These are phyloP conservation scores for Sepioteuthis lessoniana DNA, from an alignment of 2,888 invertebrate species.

Conservation along the genomic window DNA sequence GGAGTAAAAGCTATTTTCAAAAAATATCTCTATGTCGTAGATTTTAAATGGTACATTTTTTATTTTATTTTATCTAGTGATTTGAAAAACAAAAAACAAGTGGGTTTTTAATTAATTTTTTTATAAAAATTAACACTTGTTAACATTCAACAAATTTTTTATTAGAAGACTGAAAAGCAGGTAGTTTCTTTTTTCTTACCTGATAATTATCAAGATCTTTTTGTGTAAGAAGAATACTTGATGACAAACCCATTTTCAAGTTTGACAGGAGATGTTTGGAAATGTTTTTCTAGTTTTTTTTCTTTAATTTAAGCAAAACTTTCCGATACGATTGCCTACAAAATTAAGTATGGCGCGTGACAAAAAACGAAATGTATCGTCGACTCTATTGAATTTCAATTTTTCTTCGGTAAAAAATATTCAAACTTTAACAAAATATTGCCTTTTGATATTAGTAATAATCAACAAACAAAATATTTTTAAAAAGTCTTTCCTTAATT, in stretches of 20 bases:
- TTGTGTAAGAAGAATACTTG: neutral
- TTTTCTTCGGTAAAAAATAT: too few relatives aligned
- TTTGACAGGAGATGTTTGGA: neutral
- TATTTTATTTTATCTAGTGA: too few relatives aligned
- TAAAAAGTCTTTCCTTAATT: neutral
- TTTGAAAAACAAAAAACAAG: too few relatives aligned
- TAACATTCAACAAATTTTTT: too few relatives aligned
- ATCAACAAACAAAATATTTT: neutral
- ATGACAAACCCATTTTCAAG: constrained; percentile 33
- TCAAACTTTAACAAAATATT: neutral
- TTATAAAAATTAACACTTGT: too few relatives aligned
- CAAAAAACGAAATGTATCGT: neutral
- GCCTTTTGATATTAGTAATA: neutral
- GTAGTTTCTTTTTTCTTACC: neutral
- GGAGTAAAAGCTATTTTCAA: too few relatives aligned
- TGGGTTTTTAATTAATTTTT: too few relatives aligned
- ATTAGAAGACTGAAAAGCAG: neutral
- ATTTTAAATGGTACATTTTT: too few relatives aligned
- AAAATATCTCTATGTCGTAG: too few relatives aligned
- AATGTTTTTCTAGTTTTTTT: neutral
- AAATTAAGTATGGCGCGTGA: neutral
- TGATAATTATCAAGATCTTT: constrained; percentile 44
- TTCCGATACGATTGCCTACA: neutral
- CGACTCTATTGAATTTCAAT: neutral
- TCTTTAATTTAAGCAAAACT: neutral